Conservation (phyloP, 2,797 vertebrate genomes). For the Saxicola maurus region DNA sequence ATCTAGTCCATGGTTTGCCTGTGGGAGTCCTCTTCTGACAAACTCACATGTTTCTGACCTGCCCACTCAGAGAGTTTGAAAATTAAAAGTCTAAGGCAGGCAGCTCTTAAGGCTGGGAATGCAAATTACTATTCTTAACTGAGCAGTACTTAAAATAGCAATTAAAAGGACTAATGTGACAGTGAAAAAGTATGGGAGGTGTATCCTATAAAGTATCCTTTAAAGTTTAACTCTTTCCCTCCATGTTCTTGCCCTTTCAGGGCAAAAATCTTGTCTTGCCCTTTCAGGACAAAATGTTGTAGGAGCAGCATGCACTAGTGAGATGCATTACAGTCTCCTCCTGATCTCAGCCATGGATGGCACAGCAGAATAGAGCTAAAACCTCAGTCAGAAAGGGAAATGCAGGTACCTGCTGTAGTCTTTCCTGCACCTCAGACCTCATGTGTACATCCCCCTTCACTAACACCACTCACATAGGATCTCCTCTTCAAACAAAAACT, state of each 20-base stretch:
- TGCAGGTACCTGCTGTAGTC: background rate
- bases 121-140: background rate
- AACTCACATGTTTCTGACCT: background rate
- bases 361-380: background rate
- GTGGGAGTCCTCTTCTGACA: background rate
- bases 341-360: background rate
- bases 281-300: background rate
- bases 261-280: background rate
- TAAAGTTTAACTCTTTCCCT: background rate
- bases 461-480: background rate
- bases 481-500: background rate
- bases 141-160: background rate
- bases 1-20: background rate
- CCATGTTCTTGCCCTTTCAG: background rate
- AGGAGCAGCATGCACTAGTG: background rate
- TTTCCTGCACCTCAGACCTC: background rate
- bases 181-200: background rate
- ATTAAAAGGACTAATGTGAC: background rate
- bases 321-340: background rate
- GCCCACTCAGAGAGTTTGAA: background rate
- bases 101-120: background rate
- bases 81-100: background rate
- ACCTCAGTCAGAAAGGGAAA: background rate
- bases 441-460: background rate
- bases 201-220: background rate